phyloP scores from a whole-genome alignment of 1,140 invertebrate species.

The Caenorhabditis remanei region DNA sequence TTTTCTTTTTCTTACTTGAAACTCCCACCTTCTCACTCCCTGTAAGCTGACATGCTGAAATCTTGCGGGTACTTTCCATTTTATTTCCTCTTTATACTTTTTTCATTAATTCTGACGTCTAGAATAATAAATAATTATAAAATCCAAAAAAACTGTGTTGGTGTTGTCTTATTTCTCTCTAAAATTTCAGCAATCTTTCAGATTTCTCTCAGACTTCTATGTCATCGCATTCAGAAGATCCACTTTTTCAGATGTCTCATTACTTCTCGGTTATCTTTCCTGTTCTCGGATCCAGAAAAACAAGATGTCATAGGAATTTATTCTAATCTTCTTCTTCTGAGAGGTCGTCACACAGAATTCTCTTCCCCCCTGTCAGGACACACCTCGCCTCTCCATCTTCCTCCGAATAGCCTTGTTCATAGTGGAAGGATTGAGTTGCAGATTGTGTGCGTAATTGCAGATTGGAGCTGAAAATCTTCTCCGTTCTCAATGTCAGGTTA shows the following conservation, averaged over 20 bases:
- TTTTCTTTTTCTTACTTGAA: neutral
- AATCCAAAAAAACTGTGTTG: neutral
- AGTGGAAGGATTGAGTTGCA: too few species aligned
- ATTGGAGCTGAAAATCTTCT: too few species aligned
- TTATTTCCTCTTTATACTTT: too few species aligned
- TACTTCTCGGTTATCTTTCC: too few species aligned
- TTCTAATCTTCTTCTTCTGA: neutral
- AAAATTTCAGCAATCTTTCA: neutral
- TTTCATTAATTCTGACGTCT: neutral
- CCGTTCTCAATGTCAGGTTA: too few species aligned
- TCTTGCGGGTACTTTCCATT: neutral
- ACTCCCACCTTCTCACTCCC: neutral
- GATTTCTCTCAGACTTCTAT: too few species aligned
- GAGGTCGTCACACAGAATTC: too few species aligned
- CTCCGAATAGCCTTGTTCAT: neutral
- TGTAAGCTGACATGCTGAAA: neutral
- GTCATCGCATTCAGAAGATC: too few species aligned
- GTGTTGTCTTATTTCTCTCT: neutral
- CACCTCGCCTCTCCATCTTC: neutral
- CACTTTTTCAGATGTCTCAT: too few species aligned
- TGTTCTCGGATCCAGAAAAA: neutral
- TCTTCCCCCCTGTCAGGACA: constrained; percentile 19
- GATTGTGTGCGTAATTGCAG: too few species aligned
- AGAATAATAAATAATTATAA: constrained; percentile 9
- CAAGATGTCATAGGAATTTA: neutral